Conservation (phyloP, 2,797 vertebrate species). For the Picus viridis region DNA sequence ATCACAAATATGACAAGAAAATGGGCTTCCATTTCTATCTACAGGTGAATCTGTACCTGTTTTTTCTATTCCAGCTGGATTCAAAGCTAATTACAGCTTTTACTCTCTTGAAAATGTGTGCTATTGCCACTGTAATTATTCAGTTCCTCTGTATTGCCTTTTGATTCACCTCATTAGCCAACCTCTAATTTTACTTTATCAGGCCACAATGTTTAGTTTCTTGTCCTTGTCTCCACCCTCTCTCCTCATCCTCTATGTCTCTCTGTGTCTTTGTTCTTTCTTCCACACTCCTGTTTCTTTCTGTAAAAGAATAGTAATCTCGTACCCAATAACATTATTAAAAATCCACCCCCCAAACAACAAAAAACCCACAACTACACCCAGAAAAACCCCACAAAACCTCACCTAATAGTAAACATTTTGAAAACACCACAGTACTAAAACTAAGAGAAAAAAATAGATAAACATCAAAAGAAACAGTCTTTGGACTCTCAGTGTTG, state of each 20-base stretch:
- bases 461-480: not conserved
- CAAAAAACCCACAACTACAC: not conserved
- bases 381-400: not conserved
- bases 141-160: conserved; percentile 32
- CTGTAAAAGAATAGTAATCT: not conserved
- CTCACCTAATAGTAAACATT: not conserved
- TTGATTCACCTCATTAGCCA: conserved; percentile 56
- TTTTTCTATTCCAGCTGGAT: conserved; percentile 15
- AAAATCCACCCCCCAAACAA: not conserved
- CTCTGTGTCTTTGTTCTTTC: not conserved
- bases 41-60: conserved; percentile 16
- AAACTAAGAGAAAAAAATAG: not conserved
- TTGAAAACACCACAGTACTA: not conserved
- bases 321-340: not conserved
- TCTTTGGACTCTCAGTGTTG: not conserved
- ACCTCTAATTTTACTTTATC: conserved; percentile 43
- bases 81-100: conserved; percentile 48
- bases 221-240: conserved; percentile 14
- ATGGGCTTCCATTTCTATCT: conserved; percentile 8
- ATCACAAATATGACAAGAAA: conserved; percentile 34
- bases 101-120: conserved; percentile 26
- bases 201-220: not conserved
- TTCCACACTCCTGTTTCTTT: not conserved
- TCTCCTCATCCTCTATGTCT: not conserved
- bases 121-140: conserved; percentile 43